Percentiles rank a stretch among this genome's conserved stretches.
Evolutionary conservation across 2,888 invertebrate genomes (phyloP).

Genomic region (Apantesis nais): DNA sequence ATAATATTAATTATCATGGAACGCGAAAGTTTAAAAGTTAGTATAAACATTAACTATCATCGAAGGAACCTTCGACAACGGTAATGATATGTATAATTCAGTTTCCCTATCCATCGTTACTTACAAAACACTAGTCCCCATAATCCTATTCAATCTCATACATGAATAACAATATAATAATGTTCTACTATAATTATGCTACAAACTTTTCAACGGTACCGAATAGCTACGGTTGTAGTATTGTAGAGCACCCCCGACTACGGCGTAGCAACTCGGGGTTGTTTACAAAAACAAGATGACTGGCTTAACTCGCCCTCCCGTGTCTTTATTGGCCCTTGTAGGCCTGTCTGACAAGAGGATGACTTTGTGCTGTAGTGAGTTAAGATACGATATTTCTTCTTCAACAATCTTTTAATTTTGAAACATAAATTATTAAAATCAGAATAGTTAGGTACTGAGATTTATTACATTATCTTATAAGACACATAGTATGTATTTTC

Average conservation of each 20-base stretch:
- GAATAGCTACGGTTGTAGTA: conserved; percentile 49
- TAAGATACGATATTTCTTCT: conserved; percentile 16
- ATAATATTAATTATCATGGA: too few species aligned
- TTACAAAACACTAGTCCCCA: conserved; percentile 25
- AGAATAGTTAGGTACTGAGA: background rate
- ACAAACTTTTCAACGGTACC: conserved; percentile 41
- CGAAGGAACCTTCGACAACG: background rate
- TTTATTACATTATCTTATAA: background rate
- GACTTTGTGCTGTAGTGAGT: conserved; percentile 44
- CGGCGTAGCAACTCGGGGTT: conserved; percentile 61
- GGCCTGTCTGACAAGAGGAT: conserved; percentile 65
- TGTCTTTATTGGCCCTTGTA: conserved; percentile 75
- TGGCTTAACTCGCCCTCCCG: conserved; percentile 73
- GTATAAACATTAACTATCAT: background rate
- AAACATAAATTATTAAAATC: background rate
- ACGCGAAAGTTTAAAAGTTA: too few species aligned
- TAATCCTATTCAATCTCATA: conserved; percentile 23
- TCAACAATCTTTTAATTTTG: background rate
- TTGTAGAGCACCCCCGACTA: conserved; percentile 54
- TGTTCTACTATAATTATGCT: conserved; percentile 41
- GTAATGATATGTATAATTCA: conserved; percentile 17
- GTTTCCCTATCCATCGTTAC: conserved; percentile 24
- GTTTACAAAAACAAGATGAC: conserved; percentile 84
- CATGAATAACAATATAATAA: conserved; percentile 36
- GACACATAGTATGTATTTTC: background rate